Evolutionary conservation across 2,797 vertebrate species (phyloP).

Genomic region (Aulostomus chinensis): DNA sequence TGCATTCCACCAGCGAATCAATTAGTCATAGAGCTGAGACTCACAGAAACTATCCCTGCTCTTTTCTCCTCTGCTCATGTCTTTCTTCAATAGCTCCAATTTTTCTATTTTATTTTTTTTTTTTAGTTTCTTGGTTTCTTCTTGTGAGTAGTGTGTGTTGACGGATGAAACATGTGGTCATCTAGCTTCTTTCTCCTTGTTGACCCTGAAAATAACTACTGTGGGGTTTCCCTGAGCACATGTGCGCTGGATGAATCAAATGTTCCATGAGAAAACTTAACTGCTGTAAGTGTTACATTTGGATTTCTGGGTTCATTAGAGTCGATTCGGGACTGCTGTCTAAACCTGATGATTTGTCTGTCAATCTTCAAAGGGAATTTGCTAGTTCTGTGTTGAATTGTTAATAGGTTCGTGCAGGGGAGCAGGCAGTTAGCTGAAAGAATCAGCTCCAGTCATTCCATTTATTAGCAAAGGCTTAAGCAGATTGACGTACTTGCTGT

Average conservation of each 20-base stretch:
- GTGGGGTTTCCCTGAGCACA: constrained; percentile 17
- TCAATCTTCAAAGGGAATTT: neutral
- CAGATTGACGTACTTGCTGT: constrained; percentile 85
- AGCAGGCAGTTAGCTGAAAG: constrained; percentile 8
- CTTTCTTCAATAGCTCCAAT: neutral
- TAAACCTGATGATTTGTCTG: neutral
- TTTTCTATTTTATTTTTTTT: too few relatives aligned
- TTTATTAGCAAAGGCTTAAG: neutral
- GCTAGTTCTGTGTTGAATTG: too few relatives aligned
- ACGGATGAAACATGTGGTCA: constrained; percentile 23
- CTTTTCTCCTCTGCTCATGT: neutral
- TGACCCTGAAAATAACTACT: constrained; percentile 20
- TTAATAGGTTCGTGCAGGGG: neutral
- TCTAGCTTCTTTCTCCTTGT: constrained; percentile 23
- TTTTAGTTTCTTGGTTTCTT: neutral
- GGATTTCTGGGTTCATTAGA: too few relatives aligned
- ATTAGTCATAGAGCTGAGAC: constrained; percentile 49
- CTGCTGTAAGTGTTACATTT: too few relatives aligned
- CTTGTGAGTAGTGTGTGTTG: constrained; percentile 8
- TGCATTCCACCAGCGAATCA: constrained; percentile 61
- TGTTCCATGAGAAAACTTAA: neutral
- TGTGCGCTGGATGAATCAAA: constrained; percentile 8
- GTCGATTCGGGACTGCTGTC: too few relatives aligned
- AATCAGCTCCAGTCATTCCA: constrained; percentile 1
- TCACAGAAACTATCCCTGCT: constrained; percentile 17